Conservation (phyloP, 2,888 invertebrate species). For the Apamea sordens region DNA sequence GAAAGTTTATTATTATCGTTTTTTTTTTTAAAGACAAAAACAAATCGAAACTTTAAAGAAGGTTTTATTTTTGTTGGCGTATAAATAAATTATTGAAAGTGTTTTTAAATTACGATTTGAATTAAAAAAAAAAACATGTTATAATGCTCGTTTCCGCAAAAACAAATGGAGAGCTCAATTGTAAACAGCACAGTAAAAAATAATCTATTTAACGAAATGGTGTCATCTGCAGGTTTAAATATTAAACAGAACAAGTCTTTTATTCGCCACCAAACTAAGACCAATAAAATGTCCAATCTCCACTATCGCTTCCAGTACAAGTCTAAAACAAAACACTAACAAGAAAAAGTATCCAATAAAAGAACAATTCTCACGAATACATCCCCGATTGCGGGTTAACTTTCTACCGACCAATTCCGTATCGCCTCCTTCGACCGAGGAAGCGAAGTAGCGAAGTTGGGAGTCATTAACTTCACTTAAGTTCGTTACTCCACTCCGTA, state of each 20-base stretch:
- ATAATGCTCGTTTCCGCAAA: too few relatives aligned
- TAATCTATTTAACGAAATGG: neutral
- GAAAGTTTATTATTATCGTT: neutral
- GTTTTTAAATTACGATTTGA: neutral
- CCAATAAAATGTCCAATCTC: slow-evolving; percentile 46
- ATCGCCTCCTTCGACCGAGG: slow-evolving; percentile 70
- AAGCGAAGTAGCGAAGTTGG: slow-evolving; percentile 74
- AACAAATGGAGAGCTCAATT: neutral
- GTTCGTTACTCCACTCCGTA: slow-evolving; percentile 75
- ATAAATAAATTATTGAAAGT: neutral
- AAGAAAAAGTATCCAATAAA: slow-evolving; percentile 67
- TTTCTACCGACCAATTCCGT: slow-evolving; percentile 78
- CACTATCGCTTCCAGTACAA: slow-evolving; percentile 53
- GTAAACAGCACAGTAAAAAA: neutral
- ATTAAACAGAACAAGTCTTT: slow-evolving; percentile 4
- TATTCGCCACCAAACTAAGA: slow-evolving; percentile 33
- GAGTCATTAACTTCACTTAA: slow-evolving; percentile 82
- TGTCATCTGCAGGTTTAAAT: neutral
- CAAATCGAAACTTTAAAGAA: neutral
- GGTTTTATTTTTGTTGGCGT: neutral
- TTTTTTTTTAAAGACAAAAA: neutral
- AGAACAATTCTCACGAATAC: slow-evolving; percentile 71
- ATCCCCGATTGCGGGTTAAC: slow-evolving; percentile 76
- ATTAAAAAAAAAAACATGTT: neutral
- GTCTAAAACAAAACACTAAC: slow-evolving; percentile 58